phyloP scores from a whole-genome alignment of 2,113 vertebrate species.

The Brachyhypopomus gauderio region DNA sequence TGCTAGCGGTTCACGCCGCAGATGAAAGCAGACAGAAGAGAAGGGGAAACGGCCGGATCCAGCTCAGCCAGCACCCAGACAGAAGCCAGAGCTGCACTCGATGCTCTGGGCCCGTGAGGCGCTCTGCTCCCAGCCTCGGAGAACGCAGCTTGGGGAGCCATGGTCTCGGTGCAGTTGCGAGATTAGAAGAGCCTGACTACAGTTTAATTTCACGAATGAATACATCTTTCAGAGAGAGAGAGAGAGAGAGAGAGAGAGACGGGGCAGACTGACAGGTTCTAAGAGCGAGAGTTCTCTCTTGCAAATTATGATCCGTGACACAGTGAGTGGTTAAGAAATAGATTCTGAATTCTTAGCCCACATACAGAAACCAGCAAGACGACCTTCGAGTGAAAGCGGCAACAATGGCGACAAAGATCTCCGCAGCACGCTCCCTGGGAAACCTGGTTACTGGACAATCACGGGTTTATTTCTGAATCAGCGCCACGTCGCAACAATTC shows the following conservation, averaged over 20 bases:
- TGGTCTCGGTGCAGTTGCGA: constrained; percentile 28
- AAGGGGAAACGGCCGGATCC: not conserved
- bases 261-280: constrained; percentile 10
- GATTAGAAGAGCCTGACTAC: constrained; percentile 43
- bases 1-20: constrained; percentile 8
- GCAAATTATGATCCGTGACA: constrained; percentile 31
- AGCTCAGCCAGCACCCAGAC: not conserved
- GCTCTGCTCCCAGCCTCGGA: constrained; percentile 29
- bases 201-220: constrained; percentile 53
- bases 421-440: too few species aligned
- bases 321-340: constrained; percentile 4
- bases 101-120: constrained; percentile 42
- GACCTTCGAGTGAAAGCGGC: not conserved
- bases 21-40: not conserved
- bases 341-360: constrained; percentile 1
- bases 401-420: not conserved
- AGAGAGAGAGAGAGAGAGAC: constrained; percentile 1
- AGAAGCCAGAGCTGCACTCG: not conserved
- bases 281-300: constrained; percentile 1
- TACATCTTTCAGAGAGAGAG: constrained; percentile 26
- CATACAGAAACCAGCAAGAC: not conserved
- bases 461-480: not conserved
- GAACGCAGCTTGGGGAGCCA: constrained; percentile 16
- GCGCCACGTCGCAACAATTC: not conserved
- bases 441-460: not conserved